These are phyloP conservation scores for Mycalesis mineus DNA, from an alignment of 2,888 invertebrate species.

Conservation along the genomic window DNA sequence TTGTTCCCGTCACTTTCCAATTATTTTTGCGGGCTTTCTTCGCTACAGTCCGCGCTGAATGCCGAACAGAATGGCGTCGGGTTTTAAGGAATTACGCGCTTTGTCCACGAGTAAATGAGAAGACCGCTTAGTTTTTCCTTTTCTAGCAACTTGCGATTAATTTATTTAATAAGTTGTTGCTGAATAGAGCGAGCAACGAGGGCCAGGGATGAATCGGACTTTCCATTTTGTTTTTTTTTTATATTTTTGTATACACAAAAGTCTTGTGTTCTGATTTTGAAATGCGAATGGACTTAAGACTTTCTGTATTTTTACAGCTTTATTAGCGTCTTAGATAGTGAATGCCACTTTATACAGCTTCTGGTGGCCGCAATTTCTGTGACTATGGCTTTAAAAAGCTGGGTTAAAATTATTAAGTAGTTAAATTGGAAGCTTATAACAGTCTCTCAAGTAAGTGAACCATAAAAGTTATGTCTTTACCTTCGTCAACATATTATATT, in stretches of 20 bases:
- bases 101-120: constrained; percentile 56
- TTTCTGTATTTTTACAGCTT: constrained; percentile 25
- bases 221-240: constrained; percentile 53
- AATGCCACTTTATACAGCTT: constrained; percentile 4
- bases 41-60: constrained; percentile 59
- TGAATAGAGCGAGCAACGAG: constrained; percentile 62
- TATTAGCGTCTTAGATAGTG: constrained; percentile 28
- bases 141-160: constrained; percentile 70
- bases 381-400: no score
- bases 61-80: constrained; percentile 56
- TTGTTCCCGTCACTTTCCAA: constrained; percentile 73
- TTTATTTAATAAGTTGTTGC: constrained; percentile 75
- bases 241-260: constrained; percentile 37
- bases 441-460: no score
- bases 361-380: not conserved
- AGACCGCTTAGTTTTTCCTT: constrained; percentile 68
- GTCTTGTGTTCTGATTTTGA: constrained; percentile 38
- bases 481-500: no score
- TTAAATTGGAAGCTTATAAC: no score
- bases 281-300: constrained; percentile 33
- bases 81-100: constrained; percentile 70
- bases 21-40: constrained; percentile 75
- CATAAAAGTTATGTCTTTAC: no score
- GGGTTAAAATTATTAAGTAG: no score
- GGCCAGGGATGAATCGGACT: constrained; percentile 60